phyloP scores from a whole-genome alignment of 1,140 invertebrate genomes.

The Heterodera carotae region DNA sequence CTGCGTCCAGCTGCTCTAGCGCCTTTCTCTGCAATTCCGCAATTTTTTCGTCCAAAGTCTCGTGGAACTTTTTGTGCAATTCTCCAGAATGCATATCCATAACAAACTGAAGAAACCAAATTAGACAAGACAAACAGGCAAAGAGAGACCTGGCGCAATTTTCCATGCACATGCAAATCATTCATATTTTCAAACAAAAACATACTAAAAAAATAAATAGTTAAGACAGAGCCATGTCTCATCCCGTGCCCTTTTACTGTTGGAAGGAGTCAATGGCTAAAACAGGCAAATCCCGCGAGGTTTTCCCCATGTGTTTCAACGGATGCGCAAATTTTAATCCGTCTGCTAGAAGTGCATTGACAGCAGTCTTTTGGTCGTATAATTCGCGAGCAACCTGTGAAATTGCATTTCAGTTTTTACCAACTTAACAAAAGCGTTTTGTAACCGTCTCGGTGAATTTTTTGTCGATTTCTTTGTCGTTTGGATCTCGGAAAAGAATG shows the following conservation, averaged over 20 bases:
- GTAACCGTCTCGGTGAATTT: constrained; percentile 58
- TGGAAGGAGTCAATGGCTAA: constrained; percentile 98
- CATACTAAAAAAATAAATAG: constrained; percentile 83
- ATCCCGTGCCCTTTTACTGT: constrained; percentile 62
- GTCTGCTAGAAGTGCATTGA: constrained; percentile 93
- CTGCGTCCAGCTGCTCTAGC: constrained; percentile 49
- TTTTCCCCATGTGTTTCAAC: constrained; percentile 93
- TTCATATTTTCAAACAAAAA: constrained; percentile 80
- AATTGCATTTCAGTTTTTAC: no score
- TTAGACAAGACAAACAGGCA: constrained; percentile 2
- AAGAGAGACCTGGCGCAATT: constrained; percentile 52
- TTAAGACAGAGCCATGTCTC: constrained; percentile 81
- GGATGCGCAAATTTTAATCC: constrained; percentile 95
- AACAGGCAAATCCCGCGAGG: constrained; percentile 82
- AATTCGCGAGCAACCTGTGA: constrained; percentile 58
- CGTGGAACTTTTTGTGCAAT: constrained; percentile 61
- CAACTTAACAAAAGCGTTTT: background rate
- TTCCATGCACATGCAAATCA: constrained; percentile 57
- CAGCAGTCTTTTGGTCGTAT: constrained; percentile 73
- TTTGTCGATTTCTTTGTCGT: constrained; percentile 60
- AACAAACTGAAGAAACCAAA: constrained; percentile 54
- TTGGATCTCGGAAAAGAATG: constrained; percentile 82
- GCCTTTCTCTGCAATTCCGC: constrained; percentile 58
- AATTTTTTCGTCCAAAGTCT: constrained; percentile 63
- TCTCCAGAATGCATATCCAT: constrained; percentile 64